Percentiles rank a stretch among this genome's conserved stretches.
Evolutionary conservation across 92 coral and sea anemone species (phyloP).

Genomic region (Heliopora coerulea): DNA sequence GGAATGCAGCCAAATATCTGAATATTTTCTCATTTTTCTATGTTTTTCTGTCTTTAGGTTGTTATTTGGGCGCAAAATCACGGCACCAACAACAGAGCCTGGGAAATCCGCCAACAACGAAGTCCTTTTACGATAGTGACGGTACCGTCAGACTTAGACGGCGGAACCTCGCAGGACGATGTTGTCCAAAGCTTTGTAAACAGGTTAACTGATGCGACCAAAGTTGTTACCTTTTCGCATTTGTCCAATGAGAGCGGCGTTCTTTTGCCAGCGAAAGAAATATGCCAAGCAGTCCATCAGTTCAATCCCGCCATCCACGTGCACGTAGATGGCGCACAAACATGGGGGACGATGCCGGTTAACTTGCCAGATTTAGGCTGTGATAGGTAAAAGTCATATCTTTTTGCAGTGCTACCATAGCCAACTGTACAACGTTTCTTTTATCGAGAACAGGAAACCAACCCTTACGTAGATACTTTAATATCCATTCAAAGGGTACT

Average conservation of each 20-base stretch:
- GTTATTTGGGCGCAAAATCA: slow-evolving; percentile 69
- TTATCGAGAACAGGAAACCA: too few species aligned
- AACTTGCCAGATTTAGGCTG: slow-evolving; percentile 57
- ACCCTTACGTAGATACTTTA: too few species aligned
- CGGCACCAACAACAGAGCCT: slow-evolving; percentile 52
- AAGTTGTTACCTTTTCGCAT: slow-evolving; percentile 51
- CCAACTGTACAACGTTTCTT: too few species aligned
- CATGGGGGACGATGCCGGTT: slow-evolving; percentile 56
- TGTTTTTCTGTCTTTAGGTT: slow-evolving; percentile 41
- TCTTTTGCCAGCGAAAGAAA: slow-evolving; percentile 53
- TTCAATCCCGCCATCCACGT: slow-evolving; percentile 47
- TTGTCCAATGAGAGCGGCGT: slow-evolving; percentile 63
- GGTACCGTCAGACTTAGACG: slow-evolving; percentile 41
- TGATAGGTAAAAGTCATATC: slow-evolving; percentile 41
- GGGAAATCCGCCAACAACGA: slow-evolving; percentile 54
- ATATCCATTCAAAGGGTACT: too few species aligned
- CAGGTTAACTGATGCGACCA: slow-evolving; percentile 43
- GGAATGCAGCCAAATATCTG: too few species aligned
- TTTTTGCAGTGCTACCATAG: not conserved
- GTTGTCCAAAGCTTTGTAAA: slow-evolving; percentile 47
- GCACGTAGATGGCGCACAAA: slow-evolving; percentile 67
- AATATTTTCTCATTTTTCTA: too few species aligned
- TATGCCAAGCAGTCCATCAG: slow-evolving; percentile 53
- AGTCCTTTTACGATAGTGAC: slow-evolving; percentile 37
- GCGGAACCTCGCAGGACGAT: slow-evolving; percentile 22